Base-by-base conservation (phyloP, 2,797 vertebrate genomes). In the Micrastur ruficollis region DNA sequence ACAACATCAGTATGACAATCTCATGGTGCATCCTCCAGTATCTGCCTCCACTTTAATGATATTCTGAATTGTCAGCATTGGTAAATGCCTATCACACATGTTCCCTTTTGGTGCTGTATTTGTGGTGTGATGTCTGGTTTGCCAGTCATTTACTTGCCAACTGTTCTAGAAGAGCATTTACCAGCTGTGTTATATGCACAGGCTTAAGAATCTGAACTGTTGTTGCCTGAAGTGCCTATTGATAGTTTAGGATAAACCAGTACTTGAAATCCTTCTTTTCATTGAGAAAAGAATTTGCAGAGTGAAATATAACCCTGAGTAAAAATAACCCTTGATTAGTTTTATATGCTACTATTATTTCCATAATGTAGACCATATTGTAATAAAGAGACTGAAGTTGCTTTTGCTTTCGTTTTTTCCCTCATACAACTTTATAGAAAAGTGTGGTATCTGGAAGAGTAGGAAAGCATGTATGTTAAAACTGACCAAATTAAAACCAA, bases 21-120 rank as follows among this genome's bases (percentile, higher is more conserved):
- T 62, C 27, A 13, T 21, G 9, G 23, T 56, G 25, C 0, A 0
- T 44, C 65, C 40, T 91, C 7, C n/a, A 44, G 6, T 65, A 89
- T 42, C 32, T 81, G 26, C 17, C 22, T 75, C 44, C 20, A 31
- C 16, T 7, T 71, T 19, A 73, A 70, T 2, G 7, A 62, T 70
- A 78, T 72, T 66, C 40, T 38, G 56, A 78, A 81, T 44, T 78
- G 34, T 34, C n/a, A 56, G 16, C 10, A 31, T 6, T 59, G 49
- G 4, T 22, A 68, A 40, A 31, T 5, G 5, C 46, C 55, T 7
- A 12, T 55, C 84, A 70, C 21, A 36, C 18, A 2, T 9, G 11
- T 31, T 80, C 10, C 23, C 23, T 78, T 67, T 65, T 53, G 40
- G 19, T 50, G 65, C 32, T 88, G 46, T 67, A 9, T 82, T 85